phyloP scores from a whole-genome alignment of 2,113 vertebrate genomes.

The Smithornis capensis region DNA sequence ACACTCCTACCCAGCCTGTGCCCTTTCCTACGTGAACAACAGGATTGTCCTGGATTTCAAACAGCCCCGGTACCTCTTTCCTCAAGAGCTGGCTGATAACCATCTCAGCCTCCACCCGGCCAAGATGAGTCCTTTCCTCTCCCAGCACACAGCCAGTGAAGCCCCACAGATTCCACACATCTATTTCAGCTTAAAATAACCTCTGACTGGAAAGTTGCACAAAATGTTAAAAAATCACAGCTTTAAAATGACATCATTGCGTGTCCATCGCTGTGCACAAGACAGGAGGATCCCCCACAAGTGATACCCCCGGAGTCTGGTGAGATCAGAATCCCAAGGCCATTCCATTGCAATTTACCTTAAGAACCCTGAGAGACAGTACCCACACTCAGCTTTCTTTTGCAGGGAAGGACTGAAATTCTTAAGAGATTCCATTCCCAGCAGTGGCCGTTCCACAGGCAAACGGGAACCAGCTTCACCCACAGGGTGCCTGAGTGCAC shows the following conservation, averaged over 20 bases:
- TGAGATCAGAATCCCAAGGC: background rate
- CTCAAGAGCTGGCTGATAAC: background rate
- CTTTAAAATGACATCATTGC: background rate
- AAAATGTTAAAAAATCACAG: background rate
- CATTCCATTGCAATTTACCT: background rate
- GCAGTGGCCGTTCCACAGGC: background rate
- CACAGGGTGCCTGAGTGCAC: background rate
- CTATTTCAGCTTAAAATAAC: background rate
- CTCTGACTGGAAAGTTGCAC: background rate
- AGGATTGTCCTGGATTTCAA: background rate
- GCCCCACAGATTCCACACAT: accelerated
- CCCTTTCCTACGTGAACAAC: background rate
- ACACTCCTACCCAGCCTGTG: background rate
- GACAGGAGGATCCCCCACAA: background rate
- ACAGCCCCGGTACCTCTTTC: background rate
- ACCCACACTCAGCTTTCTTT: accelerated
- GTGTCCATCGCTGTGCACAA: accelerated
- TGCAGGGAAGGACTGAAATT: background rate
- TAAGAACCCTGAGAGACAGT: background rate
- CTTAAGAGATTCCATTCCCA: background rate
- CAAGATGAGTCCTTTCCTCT: background rate
- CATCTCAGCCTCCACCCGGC: background rate
- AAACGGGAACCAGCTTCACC: accelerated
- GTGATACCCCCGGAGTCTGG: too few species aligned
- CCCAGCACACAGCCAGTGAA: background rate